A percentile compares a stretch with the other conserved stretches of the same genome.
Evolutionary conservation across 2,888 invertebrate genomes (phyloP).

Genomic region (Junonia oenone): DNA sequence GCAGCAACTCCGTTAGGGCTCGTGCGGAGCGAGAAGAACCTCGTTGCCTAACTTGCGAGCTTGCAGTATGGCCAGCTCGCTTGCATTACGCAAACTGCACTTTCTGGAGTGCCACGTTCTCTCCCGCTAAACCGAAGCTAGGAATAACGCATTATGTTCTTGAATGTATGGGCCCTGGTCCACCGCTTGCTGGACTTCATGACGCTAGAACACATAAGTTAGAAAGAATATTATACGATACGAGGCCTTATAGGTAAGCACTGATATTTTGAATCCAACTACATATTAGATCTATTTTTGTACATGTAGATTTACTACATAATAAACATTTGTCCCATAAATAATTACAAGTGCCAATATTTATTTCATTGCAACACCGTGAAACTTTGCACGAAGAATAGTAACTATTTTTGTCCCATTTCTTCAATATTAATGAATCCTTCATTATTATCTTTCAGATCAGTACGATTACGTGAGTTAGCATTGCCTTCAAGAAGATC

Average conservation of each 20-base stretch:
- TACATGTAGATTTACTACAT: too few relatives aligned
- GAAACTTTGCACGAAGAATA: neutral
- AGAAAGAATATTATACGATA: conserved; percentile 88
- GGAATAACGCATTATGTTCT: conserved; percentile 85
- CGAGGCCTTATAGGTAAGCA: conserved; percentile 81
- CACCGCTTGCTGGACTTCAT: conserved; percentile 91
- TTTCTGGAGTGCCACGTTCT: conserved; percentile 89
- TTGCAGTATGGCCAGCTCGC: conserved; percentile 88
- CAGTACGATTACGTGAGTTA: conserved; percentile 84
- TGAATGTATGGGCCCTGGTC: conserved; percentile 94
- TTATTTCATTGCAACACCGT: too few relatives aligned
- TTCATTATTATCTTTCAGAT: conserved; percentile 48
- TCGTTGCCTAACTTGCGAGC: conserved; percentile 92
- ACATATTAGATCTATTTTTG: too few relatives aligned
- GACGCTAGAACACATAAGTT: conserved; percentile 87
- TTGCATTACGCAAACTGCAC: conserved; percentile 92
- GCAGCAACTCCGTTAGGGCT: conserved; percentile 68
- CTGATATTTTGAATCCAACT: too few relatives aligned
- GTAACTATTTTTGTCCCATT: neutral
- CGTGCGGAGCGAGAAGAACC: conserved; percentile 83
- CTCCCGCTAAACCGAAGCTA: conserved; percentile 66
- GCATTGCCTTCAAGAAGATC: conserved; percentile 91
- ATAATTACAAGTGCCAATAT: neutral
- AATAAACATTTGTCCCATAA: neutral
- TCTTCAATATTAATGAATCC: neutral